Percentiles rank a stretch among this genome's conserved stretches.
These are phyloP conservation scores for Therioaphis trifolii DNA, from an alignment of 2,888 invertebrate genomes.

Conservation along the genomic window DNA sequence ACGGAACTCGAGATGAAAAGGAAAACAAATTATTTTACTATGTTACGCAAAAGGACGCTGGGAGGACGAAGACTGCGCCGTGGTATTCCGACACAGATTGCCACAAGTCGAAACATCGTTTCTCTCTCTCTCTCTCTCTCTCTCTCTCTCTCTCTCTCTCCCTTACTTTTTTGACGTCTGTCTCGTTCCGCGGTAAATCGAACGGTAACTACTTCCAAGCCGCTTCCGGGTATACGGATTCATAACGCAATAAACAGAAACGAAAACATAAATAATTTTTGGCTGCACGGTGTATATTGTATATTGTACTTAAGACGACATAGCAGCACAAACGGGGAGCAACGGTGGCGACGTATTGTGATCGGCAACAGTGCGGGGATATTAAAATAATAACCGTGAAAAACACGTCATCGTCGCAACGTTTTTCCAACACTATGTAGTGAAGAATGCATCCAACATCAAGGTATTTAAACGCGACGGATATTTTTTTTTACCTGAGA, in stretches of 20 bases:
- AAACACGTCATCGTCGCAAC: not conserved
- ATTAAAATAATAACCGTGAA: conserved; percentile 38
- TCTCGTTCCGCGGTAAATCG: too few relatives aligned
- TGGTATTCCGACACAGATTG: not conserved
- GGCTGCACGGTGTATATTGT: not conserved
- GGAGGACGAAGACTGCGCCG: not conserved
- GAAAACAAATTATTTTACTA: too few relatives aligned
- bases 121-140: too few relatives aligned
- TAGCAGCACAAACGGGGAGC: not conserved
- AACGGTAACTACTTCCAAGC: not conserved
- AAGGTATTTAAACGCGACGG: too few relatives aligned
- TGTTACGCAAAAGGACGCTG: not conserved
- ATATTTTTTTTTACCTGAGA: too few relatives aligned
- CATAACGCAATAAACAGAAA: conserved; percentile 21
- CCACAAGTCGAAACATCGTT: not conserved
- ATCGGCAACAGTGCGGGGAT: not conserved
- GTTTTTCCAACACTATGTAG: not conserved
- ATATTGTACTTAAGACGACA: not conserved
- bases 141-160: too few relatives aligned
- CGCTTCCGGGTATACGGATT: conserved; percentile 5
- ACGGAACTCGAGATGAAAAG: too few relatives aligned
- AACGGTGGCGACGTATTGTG: too few relatives aligned
- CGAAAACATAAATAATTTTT: conserved; percentile 20
- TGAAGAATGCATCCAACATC: too few relatives aligned
- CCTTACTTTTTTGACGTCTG: too few relatives aligned